Conservation (phyloP, 2,888 invertebrate genomes). For the Cotesia congregata region DNA sequence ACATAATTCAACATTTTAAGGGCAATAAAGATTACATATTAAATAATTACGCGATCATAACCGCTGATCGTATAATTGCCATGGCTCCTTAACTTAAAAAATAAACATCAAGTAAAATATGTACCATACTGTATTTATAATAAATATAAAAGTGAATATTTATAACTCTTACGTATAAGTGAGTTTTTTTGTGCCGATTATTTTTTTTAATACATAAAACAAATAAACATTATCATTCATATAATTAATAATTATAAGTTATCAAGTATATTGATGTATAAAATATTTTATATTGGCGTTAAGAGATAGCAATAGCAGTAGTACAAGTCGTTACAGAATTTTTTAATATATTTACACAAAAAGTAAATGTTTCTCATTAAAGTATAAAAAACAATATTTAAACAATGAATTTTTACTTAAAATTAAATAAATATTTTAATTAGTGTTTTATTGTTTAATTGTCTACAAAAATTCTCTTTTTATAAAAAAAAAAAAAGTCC, state of each 20-base stretch:
- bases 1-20: too few relatives aligned
- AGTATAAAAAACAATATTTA: conserved; percentile 12
- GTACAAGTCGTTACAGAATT: conserved; percentile 13
- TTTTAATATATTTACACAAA: conserved; percentile 31
- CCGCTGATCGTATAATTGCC: too few relatives aligned
- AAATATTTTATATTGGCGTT: conserved; percentile 23
- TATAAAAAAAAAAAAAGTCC: neutral
- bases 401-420: neutral
- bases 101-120: neutral
- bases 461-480: conserved; percentile 39
- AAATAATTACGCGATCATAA: too few relatives aligned
- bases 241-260: neutral
- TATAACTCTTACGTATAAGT: conserved; percentile 1
- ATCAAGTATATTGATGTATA: conserved; percentile 13
- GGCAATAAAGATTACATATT: too few relatives aligned
- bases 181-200: conserved; percentile 5
- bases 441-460: conserved; percentile 6
- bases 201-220: conserved; percentile 9
- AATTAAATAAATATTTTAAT: conserved; percentile 11
- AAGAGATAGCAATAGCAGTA: conserved; percentile 19
- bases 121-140: neutral
- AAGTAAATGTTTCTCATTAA: conserved; percentile 10
- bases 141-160: neutral
- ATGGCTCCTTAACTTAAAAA: neutral
- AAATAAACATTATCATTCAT: conserved; percentile 5